Percentiles rank a stretch among this genome's conserved stretches.
phyloP scores from a whole-genome alignment of 2,888 invertebrate species.

The Mythimna vitellina region DNA sequence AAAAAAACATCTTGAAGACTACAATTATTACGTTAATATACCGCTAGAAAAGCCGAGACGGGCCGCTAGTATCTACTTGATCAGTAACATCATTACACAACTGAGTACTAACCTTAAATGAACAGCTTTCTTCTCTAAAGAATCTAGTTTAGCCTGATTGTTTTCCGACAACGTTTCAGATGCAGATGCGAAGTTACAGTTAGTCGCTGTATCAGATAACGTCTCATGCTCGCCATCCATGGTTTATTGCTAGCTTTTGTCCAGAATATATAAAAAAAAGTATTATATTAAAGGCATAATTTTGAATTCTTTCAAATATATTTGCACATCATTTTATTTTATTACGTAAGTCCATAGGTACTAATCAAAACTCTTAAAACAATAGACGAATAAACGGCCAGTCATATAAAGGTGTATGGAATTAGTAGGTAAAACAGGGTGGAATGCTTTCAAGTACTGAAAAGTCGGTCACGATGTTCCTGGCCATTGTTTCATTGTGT shows the following conservation, averaged over 20 bases:
- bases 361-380: conserved; percentile 62
- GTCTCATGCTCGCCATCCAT: conserved; percentile 87
- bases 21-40: background rate
- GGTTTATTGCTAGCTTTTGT: conserved; percentile 59
- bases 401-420: conserved; percentile 26
- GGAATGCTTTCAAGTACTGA: background rate
- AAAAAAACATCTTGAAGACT: background rate
- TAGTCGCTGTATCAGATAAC: conserved; percentile 83
- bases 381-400: conserved; percentile 60
- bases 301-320: conserved; percentile 72
- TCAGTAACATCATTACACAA: background rate
- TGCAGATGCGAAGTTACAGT: conserved; percentile 80
- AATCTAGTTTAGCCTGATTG: conserved; percentile 84
- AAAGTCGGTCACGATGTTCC: no score
- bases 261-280: conserved; percentile 56
- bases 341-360: conserved; percentile 55
- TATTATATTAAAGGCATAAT: conserved; percentile 71
- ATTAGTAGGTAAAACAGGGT: background rate
- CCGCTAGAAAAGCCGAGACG: background rate
- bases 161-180: conserved; percentile 83
- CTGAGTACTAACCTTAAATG: conserved; percentile 79
- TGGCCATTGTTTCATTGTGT: no score
- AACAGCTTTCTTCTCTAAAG: conserved; percentile 87
- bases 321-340: conserved; percentile 55
- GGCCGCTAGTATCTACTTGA: background rate